A percentile compares a stretch with the other conserved stretches of the same genome.
phyloP scores from a whole-genome alignment of 2,113 vertebrate genomes.

The Mohoua ochrocephala region DNA sequence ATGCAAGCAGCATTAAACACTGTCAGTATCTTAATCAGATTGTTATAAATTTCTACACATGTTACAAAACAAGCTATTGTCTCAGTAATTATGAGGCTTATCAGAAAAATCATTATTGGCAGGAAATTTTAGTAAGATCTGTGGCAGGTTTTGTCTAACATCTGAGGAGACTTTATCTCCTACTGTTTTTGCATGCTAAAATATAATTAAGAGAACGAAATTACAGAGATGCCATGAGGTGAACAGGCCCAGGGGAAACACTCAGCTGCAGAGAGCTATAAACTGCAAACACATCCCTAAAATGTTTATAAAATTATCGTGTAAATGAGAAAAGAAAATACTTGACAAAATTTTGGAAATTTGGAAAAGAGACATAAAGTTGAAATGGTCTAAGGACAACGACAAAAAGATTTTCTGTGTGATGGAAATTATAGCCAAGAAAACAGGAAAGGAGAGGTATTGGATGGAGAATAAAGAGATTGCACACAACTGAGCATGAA shows the following conservation, averaged over 20 bases:
- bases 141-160: not conserved
- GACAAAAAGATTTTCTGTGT: not conserved
- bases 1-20: not conserved
- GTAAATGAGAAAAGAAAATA: not conserved
- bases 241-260: not conserved
- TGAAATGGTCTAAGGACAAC: not conserved
- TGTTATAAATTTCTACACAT: not conserved
- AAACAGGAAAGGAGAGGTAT: not conserved
- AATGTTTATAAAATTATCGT: not conserved
- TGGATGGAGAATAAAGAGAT: not conserved
- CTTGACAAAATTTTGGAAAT: not conserved
- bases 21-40: not conserved
- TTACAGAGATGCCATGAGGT: not conserved
- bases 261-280: not conserved
- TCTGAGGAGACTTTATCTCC: not conserved
- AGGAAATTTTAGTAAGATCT: not conserved
- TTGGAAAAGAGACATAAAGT: not conserved
- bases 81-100: not conserved
- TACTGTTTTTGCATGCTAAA: not conserved
- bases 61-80: not conserved
- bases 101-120: slow-evolving; percentile 15
- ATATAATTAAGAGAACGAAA: slow-evolving; percentile 8
- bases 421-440: not conserved
- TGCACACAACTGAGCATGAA: not conserved
- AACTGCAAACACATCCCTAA: not conserved